Evolutionary conservation across 2,113 vertebrate genomes (phyloP), one percentile per base, ranked within the genome.

Genomic region (Fulica atra): DNA sequence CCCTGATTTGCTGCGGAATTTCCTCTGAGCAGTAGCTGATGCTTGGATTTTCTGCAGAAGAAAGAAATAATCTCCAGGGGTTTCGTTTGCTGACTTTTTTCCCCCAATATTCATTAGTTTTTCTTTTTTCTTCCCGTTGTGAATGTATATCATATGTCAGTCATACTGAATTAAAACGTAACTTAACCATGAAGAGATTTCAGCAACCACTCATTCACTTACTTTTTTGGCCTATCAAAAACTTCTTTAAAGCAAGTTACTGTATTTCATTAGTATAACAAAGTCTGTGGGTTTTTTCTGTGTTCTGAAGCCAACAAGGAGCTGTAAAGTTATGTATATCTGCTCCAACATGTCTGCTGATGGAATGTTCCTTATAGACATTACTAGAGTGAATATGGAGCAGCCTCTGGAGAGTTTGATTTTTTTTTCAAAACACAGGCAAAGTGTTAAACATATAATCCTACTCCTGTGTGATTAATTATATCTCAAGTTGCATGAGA

Each of bases 381-480:
- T 82, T 86, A 68, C 60, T 86, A 44, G 21, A 63, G 0, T 84
- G 59, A 91, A 93, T 85, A 78, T 23, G 51, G 65, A 94, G 20
- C 25, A 82, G 23, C 50, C 44, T 89, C 83, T 91, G 51, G 36
- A 96, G 61, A 77, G 54, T 31, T 6, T 73, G 46, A 44, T 77
- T 89, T 85, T 18, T 18, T 93, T 93, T 74, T 82, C 64, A 86
- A 89, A 94, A 85, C 50, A 56, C 60, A 85, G 46, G 42, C 63
- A 91, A 96, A 92, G 42, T 80, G 25, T 94, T 96, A 89, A 95
- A 94, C n/a, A 60, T 53, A 35, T 66, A 80, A 88, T 90, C 36
- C 46, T 74, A 64, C 57, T 95, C 81, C 59, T 73, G 25, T 71
- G 61, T 95, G 84, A 96, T 97, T 92, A 97, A 91, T 96, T 96